phyloP scores from a whole-genome alignment of 2,113 vertebrate genomes.

The Nannobrachium achirus region DNA sequence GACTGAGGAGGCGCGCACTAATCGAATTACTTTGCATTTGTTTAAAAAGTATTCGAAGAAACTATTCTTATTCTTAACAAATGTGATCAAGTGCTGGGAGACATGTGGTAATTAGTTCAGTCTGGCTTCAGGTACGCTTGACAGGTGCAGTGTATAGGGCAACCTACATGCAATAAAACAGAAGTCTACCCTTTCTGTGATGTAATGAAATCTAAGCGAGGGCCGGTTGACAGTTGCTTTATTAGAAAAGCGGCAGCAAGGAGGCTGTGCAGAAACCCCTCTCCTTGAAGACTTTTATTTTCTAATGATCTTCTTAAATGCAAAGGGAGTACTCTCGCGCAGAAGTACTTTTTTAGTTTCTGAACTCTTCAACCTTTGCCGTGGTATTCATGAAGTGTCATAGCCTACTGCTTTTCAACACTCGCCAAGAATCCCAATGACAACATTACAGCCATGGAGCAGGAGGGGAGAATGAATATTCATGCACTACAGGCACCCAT shows the following conservation, averaged over 20 bases:
- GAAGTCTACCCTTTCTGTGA: background rate
- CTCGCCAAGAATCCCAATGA: constrained; percentile 33
- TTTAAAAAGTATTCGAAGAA: too few species aligned
- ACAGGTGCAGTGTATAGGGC: background rate
- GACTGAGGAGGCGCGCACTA: too few species aligned
- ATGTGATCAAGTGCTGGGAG: too few species aligned
- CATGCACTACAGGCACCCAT: background rate
- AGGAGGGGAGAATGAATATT: constrained; percentile 7
- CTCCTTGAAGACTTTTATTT: constrained; percentile 10
- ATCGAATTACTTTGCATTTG: too few species aligned
- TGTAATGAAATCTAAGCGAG: background rate
- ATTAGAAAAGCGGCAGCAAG: constrained; percentile 6
- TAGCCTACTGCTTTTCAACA: constrained; percentile 41
- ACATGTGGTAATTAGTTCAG: too few species aligned
- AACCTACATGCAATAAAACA: background rate
- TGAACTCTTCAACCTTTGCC: constrained; percentile 21
- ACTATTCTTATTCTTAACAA: too few species aligned
- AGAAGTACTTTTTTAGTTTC: constrained; percentile 14
- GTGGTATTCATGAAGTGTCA: constrained; percentile 53
- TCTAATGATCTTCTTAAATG: constrained; percentile 5
- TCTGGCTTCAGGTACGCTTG: background rate
- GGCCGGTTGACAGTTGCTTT: background rate
- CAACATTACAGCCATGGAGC: constrained; percentile 27
- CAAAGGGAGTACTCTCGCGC: background rate
- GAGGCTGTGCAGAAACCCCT: constrained; percentile 13